Evolutionary conservation across 2,113 vertebrate species (phyloP), one percentile per base, ranked within the genome.

Genomic region (Chelonoidis abingdonii): DNA sequence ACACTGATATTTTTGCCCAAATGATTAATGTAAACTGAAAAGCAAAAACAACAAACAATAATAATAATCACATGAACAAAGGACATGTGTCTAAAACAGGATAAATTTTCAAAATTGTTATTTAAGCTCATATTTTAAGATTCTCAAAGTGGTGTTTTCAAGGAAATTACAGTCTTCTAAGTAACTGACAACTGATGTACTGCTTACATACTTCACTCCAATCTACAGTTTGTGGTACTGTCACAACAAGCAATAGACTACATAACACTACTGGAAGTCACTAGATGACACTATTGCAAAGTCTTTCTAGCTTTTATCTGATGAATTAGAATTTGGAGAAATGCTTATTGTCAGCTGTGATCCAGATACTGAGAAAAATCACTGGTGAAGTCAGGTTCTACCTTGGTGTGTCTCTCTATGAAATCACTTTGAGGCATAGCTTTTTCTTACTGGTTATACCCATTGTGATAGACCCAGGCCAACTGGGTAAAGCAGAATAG

Each of bases 151-250:
- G 0, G 56, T 44, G 3, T 7, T 50, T 95, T 92, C 38, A 57
- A 81, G 29, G 50, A 65, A 62, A 49, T 31, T 25, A 12, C n/a
- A 62, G 8, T 78, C 10, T 35, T 35, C 7, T 35, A 81, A 84
- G 62, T 6, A 65, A 86, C 50, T 35, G 41, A 6, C 38, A 83
- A 25, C 0, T 25, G 38, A 38, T 8, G 6, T 38, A 29, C 27
- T 0, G 1, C 13, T 59, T 69, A 76, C 0, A 0, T 14, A 76
- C 27, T n/a, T 44, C 25, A 79, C 13, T 6, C 1, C 69, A 93
- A 49, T 4, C 47, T 0, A 0, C 1, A 1, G 41, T 21, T 83
- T 50, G 56, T 62, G 53, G 13, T 1, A 72, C 65, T 72, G 65
- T 9, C n/a, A 35, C n/a, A 72, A 41, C 11, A 53, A 76, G 16